A percentile compares a stretch with the other conserved stretches of the same genome.
These are phyloP conservation scores for Cylloceria caligata DNA, from an alignment of 2,888 invertebrate species.

Conservation along the genomic window DNA sequence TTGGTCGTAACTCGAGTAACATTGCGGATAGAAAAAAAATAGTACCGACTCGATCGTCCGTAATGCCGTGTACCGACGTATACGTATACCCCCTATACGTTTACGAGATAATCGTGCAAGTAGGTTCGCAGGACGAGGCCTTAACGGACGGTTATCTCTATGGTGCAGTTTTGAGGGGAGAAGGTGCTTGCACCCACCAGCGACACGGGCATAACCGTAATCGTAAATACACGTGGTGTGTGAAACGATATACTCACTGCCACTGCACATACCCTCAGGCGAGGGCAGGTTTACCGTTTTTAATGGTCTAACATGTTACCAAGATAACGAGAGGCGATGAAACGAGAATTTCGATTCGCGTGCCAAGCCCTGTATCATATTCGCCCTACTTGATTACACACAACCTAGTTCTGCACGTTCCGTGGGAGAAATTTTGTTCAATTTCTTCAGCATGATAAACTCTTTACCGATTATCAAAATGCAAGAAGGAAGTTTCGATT, in stretches of 20 bases:
- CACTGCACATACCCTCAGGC: conserved; percentile 50
- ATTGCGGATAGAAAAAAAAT: conserved; percentile 37
- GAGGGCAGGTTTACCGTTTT: conserved; percentile 69
- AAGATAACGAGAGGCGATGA: conserved; percentile 67
- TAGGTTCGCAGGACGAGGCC: conserved; percentile 62
- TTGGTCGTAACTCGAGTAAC: conserved; percentile 13
- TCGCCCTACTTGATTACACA: conserved; percentile 42
- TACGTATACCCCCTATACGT: conserved; percentile 14
- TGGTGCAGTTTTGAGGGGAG: conserved; percentile 73
- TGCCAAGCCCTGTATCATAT: conserved; percentile 54
- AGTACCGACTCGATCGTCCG: conserved; percentile 32
- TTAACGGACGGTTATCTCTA: conserved; percentile 74
- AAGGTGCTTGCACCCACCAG: conserved; percentile 50
- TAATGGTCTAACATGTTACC: conserved; percentile 71
- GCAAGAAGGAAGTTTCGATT: conserved; percentile 35
- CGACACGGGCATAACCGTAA: conserved; percentile 67
- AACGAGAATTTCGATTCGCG: conserved; percentile 66
- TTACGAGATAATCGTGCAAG: conserved; percentile 66
- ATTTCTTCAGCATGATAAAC: conserved; percentile 38
- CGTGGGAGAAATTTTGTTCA: conserved; percentile 15
- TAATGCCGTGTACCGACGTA: conserved; percentile 50
- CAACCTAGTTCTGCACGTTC: not conserved
- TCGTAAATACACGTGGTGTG: conserved; percentile 76
- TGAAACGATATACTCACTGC: conserved; percentile 72
- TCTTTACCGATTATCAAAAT: conserved; percentile 47